Evolutionary conservation across 2,797 vertebrate genomes (phyloP).

Genomic region (Pipistrellus pipistrellus): DNA sequence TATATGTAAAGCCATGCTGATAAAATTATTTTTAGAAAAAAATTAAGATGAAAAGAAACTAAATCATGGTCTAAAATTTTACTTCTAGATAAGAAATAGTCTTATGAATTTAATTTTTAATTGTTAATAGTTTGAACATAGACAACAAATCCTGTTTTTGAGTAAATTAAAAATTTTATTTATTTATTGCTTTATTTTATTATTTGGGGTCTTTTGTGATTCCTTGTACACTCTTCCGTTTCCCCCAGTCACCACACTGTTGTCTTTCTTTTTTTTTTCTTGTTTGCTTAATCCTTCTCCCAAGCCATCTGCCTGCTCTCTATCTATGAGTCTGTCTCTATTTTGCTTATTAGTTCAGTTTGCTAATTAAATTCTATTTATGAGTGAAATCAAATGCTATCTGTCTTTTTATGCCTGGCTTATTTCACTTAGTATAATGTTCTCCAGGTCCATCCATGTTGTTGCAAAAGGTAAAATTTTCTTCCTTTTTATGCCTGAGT

Average conservation of each 20-base stretch:
- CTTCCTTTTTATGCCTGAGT: background rate
- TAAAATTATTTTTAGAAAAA: constrained; percentile 47
- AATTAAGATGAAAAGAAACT: constrained; percentile 52
- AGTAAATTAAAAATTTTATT: background rate
- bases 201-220: too few relatives aligned
- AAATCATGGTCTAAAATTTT: constrained; percentile 23
- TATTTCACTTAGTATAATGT: background rate
- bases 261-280: background rate
- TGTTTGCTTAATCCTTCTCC: background rate
- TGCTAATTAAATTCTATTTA: background rate
- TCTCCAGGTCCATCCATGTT: background rate
- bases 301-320: background rate
- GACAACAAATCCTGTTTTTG: constrained; percentile 32
- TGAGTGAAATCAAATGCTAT: background rate
- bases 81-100: constrained; percentile 1
- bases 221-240: background rate
- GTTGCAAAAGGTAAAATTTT: background rate
- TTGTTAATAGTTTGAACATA: constrained; percentile 40
- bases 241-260: background rate
- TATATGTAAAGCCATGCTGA: background rate
- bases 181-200: background rate
- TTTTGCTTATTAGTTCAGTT: background rate
- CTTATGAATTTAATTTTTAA: constrained; percentile 54
- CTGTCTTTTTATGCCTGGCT: background rate
- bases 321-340: background rate